Base-by-base conservation (phyloP, 2,888 invertebrate species). In the Terebella lapidaria region DNA sequence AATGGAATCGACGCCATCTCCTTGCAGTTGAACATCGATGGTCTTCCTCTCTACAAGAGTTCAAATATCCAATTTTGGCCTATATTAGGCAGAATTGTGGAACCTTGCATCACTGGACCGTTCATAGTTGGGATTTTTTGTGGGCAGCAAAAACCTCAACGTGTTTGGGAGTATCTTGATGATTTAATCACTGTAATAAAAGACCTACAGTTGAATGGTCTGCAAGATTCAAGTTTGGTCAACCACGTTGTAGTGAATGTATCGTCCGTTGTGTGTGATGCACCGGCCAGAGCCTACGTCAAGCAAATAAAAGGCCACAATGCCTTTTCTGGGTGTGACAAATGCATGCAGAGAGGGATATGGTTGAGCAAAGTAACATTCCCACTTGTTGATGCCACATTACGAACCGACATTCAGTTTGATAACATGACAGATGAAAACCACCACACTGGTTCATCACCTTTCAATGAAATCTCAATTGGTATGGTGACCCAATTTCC, bases 301-400 rank as follows among this genome's bases (percentile, higher is more conserved):
- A 71, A 71, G 45, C 42, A 52, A 10, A 60, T 57, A 3, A 73
- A 73, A 63, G 65, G 67, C 3, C 71, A 72, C 58, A 70, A 54
- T 60, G 74, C 70, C 1, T 73, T 70, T 64, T 62, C 64, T 66
- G 70, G 71, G 18, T 74, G 74, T 66, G 70, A 71, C 18, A 71
- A 67, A 60, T 75, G 73, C 65, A 42, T n/a, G 1, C 61, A 62
- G 49, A 30, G 24, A 20, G 64, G 62, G 52, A 52, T 46, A 25
- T 61, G 56, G 52, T 10, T 59, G 3, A 52, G 42, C 29, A 20
- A 46, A 24, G 29, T 60, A 28, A 51, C 35, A 4, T 57, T 58
- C 53, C 56, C 58, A 3, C 35, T 45, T 22, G 24, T 51, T 22
- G 60, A 59, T 15, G 64, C 62, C 42, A 60, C 62, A 55, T 26